Evolutionary conservation across 1,140 invertebrate genomes (phyloP), one percentile per base, ranked within the genome.

Genomic region (Argopecten irradians): DNA sequence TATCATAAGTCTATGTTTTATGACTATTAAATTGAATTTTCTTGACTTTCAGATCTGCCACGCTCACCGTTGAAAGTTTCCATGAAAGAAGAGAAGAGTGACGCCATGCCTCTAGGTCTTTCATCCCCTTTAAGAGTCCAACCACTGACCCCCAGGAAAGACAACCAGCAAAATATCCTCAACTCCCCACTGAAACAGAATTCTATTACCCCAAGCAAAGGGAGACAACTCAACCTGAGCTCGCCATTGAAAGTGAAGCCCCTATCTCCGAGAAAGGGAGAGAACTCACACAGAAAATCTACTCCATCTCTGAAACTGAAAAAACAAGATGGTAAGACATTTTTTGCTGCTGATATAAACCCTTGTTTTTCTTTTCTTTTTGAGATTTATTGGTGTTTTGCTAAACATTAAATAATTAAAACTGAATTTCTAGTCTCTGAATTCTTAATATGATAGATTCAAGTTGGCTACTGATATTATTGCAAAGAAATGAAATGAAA

Each of bases 291-390:
- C 32, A 84, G 83, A 34, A 34, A 39, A 71, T 71, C 55, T 19
- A 22, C 86, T 1, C 22, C 36, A 41, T 55, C 86, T 39, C 82
- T 87, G 0, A 87, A 87, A 19, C 46, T 87, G 32, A 83, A 87
- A 39, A 87, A 84, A n/a, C 86, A 87, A 46, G 82, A 87, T 84
- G 86, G 86, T 87, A 71, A 71, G 55, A 39, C 28, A 8, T 46
- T 19, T 71, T 71, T 71, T 28, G 16, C 11, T 28, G n/a, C 7
- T 39, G 36, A 34, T 22, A 84, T 33, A n/a, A 33, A 16, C 19
- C 16, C 32, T 33, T 33, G 0, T 83, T 0, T 83, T 32, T 33
- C 34, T 83, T 33, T 28, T 13, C 28, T 5, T 13, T 13, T 11
- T 13, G 14, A 83, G 13, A 83, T 33, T 33, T 33, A 28, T n/a